These are phyloP conservation scores for Catalaphyllia jardinei DNA, from an alignment of 64 coral and sea anemone genomes.

Conservation along the genomic window DNA sequence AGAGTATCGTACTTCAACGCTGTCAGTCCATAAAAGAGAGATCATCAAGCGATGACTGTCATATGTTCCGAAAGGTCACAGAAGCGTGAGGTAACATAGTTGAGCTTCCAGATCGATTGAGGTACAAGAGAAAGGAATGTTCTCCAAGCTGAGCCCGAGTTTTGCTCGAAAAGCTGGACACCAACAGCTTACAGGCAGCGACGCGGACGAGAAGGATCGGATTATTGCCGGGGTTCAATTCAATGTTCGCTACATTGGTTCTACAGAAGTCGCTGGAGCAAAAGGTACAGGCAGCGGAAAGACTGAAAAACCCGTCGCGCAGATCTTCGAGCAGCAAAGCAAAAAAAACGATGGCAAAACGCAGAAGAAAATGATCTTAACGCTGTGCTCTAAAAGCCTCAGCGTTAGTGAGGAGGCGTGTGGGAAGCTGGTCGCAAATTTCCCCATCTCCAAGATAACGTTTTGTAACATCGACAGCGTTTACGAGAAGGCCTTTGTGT, in stretches of 20 bases:
- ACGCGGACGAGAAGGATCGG: slow-evolving; percentile 79
- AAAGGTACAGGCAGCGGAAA: slow-evolving; percentile 85
- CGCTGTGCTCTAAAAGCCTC: slow-evolving; percentile 68
- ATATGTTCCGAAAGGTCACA: neutral
- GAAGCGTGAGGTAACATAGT: neutral
- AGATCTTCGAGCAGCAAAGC: slow-evolving; percentile 71
- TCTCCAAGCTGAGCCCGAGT: slow-evolving; percentile 66
- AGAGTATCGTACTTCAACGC: neutral
- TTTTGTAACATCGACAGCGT: slow-evolving; percentile 78
- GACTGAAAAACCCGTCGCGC: slow-evolving; percentile 69
- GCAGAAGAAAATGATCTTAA: slow-evolving; percentile 76
- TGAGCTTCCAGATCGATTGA: neutral
- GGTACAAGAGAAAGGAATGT: slow-evolving; percentile 41
- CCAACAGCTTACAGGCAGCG: slow-evolving; percentile 76
- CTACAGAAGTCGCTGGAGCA: slow-evolving; percentile 62
- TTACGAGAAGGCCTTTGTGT: slow-evolving; percentile 81
- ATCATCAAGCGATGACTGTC: neutral
- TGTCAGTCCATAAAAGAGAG: neutral
- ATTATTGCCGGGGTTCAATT: slow-evolving; percentile 76
- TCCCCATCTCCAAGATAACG: slow-evolving; percentile 82
- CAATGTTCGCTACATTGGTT: slow-evolving; percentile 64
- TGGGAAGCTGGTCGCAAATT: slow-evolving; percentile 75
- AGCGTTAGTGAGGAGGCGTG: slow-evolving; percentile 57
- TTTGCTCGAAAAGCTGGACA: slow-evolving; percentile 56
- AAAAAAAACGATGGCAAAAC: slow-evolving; percentile 64